These are phyloP conservation scores for Phoenicopterus ruber DNA, from an alignment of 2,113 vertebrate genomes.

Conservation along the genomic window DNA sequence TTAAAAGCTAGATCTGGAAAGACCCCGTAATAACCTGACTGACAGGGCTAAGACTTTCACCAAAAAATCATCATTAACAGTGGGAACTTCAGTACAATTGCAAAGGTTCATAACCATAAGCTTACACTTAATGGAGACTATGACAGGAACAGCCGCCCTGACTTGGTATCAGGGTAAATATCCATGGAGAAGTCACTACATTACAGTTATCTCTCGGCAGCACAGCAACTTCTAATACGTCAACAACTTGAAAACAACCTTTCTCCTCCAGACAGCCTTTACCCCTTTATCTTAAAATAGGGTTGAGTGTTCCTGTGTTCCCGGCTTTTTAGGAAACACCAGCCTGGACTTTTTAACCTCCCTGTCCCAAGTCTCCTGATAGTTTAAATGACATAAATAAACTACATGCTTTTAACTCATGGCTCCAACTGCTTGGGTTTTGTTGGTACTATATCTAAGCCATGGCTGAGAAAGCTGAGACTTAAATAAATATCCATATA, in stretches of 20 bases:
- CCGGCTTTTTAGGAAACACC: neutral
- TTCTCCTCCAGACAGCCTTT: neutral
- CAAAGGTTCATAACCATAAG: neutral
- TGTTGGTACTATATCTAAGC: neutral
- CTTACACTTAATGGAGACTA: neutral
- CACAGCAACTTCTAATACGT: neutral
- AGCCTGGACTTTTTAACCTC: neutral
- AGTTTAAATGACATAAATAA: conserved; percentile 11
- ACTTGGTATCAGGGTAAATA: neutral
- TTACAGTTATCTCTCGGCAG: neutral
- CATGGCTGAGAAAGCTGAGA: neutral
- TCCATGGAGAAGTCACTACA: neutral
- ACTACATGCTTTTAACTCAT: neutral
- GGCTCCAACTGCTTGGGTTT: neutral
- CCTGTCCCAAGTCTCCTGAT: neutral
- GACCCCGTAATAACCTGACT: neutral
- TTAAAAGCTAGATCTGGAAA: neutral
- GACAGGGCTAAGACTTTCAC: neutral
- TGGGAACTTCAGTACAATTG: neutral
- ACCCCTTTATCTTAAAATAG: neutral
- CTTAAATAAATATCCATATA: neutral
- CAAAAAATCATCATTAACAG: neutral
- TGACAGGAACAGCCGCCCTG: neutral
- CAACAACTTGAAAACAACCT: neutral
- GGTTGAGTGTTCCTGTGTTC: neutral